phyloP scores from a whole-genome alignment of 2,113 vertebrate species.

The Charadrius vociferus region DNA sequence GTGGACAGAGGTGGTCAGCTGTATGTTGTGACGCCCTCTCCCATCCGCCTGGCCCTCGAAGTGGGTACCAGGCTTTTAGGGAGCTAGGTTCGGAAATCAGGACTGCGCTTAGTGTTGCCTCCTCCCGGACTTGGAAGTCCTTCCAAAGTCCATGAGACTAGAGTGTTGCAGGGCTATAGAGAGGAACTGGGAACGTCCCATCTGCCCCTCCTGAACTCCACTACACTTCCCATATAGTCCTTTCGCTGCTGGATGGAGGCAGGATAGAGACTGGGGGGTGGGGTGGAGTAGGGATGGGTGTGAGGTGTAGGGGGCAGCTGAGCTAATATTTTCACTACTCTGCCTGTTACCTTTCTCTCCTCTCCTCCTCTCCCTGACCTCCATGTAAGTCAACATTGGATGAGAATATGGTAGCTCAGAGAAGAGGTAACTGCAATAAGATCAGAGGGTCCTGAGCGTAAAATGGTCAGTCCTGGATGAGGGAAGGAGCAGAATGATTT shows the following conservation, averaged over 20 bases:
- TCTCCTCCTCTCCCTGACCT: background rate
- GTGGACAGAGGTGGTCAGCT: background rate
- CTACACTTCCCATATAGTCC: background rate
- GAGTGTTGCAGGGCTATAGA: background rate
- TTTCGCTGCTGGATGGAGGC: constrained; percentile 17
- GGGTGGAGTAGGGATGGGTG: background rate
- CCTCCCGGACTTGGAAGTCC: background rate
- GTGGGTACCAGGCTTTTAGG: background rate
- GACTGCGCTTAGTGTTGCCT: background rate
- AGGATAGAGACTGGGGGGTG: background rate
- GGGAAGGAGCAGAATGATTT: background rate
- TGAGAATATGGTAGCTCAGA: constrained; percentile 9
- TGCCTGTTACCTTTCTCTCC: background rate
- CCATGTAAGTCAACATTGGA: background rate
- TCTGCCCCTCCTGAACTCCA: background rate
- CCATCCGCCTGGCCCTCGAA: background rate
- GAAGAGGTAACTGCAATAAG: background rate
- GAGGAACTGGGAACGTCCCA: background rate
- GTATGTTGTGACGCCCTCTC: background rate
- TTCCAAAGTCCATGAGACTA: background rate
- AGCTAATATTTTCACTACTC: constrained; percentile 39
- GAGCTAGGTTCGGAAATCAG: background rate
- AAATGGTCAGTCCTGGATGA: constrained; percentile 12
- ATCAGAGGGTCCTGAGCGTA: constrained; percentile 1
- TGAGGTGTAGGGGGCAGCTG: constrained; percentile 46